Conservation (phyloP, 2,797 vertebrate genomes). For the Caiman crocodilus region DNA sequence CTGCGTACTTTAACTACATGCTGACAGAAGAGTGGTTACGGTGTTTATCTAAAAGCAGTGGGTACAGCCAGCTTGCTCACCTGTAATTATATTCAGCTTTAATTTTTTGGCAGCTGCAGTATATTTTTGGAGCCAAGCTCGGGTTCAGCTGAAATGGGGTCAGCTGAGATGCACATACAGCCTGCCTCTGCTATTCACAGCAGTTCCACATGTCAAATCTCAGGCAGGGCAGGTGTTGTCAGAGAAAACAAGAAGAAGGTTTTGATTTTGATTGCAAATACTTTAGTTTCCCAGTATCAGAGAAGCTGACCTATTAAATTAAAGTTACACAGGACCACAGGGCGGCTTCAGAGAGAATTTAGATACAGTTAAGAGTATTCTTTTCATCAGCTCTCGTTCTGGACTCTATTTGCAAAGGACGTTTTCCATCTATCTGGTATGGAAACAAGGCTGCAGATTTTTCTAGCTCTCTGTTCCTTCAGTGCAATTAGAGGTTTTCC, state of each 20-base stretch:
- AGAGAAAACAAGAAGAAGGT: neutral
- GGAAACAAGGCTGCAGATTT: neutral
- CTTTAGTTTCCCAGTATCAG: neutral
- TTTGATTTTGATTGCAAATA: neutral
- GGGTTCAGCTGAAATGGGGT: slow-evolving; percentile 4
- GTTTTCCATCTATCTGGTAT: neutral
- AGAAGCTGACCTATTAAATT: slow-evolving; percentile 21
- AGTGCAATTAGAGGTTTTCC: neutral
- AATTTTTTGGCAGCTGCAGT: neutral
- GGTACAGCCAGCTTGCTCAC: neutral
- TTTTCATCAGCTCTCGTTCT: neutral
- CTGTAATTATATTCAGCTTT: slow-evolving; percentile 22
- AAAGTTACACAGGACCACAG: neutral
- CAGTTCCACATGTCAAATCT: neutral
- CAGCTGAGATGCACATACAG: neutral
- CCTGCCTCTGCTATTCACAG: neutral
- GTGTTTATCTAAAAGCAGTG: neutral
- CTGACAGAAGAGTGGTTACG: neutral
- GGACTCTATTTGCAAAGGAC: neutral
- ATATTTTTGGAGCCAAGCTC: slow-evolving; percentile 18
- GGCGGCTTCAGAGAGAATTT: slow-evolving; percentile 27
- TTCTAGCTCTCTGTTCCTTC: neutral
- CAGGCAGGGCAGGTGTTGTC: neutral
- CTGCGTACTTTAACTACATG: neutral
- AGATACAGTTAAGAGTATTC: neutral